These are phyloP conservation scores for Asarcornis scutulata DNA, from an alignment of 2,113 vertebrate genomes.

Conservation along the genomic window DNA sequence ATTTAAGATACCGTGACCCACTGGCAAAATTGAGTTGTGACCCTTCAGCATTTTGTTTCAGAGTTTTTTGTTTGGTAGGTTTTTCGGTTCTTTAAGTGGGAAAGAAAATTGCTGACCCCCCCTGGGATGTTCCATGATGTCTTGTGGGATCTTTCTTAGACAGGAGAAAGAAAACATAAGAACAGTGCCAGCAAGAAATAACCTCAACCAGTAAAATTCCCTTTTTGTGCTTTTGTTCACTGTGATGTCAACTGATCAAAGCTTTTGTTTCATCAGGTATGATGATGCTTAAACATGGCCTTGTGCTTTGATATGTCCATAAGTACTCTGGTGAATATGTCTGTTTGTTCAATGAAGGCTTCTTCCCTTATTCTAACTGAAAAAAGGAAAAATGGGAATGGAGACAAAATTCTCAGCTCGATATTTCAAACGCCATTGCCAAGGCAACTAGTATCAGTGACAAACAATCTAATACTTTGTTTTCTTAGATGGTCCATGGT, in stretches of 20 bases:
- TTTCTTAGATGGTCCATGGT: neutral
- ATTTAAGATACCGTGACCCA: accelerated
- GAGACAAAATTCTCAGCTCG: neutral
- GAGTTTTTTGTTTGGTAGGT: neutral
- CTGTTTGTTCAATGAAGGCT: neutral
- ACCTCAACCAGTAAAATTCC: neutral
- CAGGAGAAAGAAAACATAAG: neutral
- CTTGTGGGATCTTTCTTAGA: neutral
- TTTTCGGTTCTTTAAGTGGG: neutral
- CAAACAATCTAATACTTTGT: neutral
- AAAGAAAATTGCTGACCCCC: neutral
- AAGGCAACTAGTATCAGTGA: neutral
- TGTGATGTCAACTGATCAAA: neutral
- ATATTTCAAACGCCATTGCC: neutral
- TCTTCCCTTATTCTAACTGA: neutral
- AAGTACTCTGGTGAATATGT: neutral
- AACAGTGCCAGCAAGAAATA: neutral
- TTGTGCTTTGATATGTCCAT: neutral
- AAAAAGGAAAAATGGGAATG: neutral
- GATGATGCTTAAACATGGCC: neutral
- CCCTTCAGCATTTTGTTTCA: neutral
- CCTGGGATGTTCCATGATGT: neutral
- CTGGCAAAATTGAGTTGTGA: neutral
- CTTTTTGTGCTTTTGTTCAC: neutral
- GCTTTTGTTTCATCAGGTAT: neutral